Base-by-base conservation (phyloP, 2,113 vertebrate genomes). In the Ictalurus furcatus region DNA sequence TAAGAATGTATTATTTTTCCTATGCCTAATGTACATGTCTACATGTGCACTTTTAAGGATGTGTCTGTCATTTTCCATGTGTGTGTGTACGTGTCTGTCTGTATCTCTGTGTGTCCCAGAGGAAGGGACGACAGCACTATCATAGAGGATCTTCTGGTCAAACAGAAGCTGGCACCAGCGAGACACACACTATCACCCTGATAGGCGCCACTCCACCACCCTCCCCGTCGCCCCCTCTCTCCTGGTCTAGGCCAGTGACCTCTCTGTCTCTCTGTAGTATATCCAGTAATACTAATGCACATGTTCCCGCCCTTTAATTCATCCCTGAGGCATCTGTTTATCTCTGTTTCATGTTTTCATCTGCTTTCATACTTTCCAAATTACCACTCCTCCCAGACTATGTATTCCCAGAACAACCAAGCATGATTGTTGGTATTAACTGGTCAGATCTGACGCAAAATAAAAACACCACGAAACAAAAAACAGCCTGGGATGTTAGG, bases 151-250 rank as follows among this genome's bases (percentile, higher is more conserved):
- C 95, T 94, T 91, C 92, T 95, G 90, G 85, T 93, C 95, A 96
- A 96, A 96, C 94, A 96, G 88, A 96, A 71, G 7, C 86, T 54
- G 95, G 94, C 95, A 93, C 95, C 95, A 95, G 92, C 28, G 23
- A 9, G 94, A 90, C 92, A 86, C 92, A 74, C 93, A 88, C 89
- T 90, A 90, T 93, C 94, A 93, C 90, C 93, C 92, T 91, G 90
- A 90, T 91, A 93, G 95, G 94, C 94, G 95, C 94, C 94, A 94
- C 92, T 90, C 89, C 85, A 71, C 91, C 13, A 7, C 34, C 28
- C 34, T 63, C 81, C 81, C 81, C 37, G 12, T 40, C 59, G 23
- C 81, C 44, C 91, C 80, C 90, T 90, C 85, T 67, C 84, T 81
- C 88, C 90, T 7, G 58, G 78, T 88, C 58, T 65, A 92, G 95